A percentile compares a stretch with the other conserved stretches of the same genome.
These are phyloP conservation scores for Xanthorhoe designata DNA, from an alignment of 2,888 invertebrate genomes.

Conservation along the genomic window DNA sequence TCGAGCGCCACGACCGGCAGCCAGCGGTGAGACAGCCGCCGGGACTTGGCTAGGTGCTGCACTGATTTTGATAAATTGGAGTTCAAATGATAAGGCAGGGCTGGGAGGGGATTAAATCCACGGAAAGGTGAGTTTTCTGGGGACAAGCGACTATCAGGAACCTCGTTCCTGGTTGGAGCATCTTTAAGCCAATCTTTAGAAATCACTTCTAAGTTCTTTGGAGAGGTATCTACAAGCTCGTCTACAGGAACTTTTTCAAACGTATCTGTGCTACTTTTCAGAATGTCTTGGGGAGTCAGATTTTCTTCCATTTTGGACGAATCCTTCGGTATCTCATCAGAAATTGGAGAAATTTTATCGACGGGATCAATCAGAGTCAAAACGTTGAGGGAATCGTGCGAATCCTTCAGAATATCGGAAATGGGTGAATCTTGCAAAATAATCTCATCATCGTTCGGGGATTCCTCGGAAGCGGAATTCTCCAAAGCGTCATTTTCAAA, in stretches of 20 bases:
- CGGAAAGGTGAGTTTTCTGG: not conserved
- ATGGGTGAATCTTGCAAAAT: no score
- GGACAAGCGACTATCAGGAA: not conserved
- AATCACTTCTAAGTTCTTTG: no score
- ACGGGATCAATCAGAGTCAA: not conserved
- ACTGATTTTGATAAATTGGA: not conserved
- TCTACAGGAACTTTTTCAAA: no score
- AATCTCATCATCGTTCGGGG: not conserved
- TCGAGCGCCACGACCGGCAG: not conserved
- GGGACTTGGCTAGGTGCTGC: not conserved
- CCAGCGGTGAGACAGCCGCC: not conserved
- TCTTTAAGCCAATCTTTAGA: no score
- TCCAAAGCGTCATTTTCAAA: not conserved
- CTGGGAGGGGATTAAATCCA: not conserved
- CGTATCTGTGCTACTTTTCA: no score
- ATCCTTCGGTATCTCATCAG: not conserved
- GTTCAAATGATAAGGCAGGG: not conserved
- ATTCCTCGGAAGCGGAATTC: not conserved
- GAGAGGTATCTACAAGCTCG: no score
- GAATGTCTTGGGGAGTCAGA: no score
- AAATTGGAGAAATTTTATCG: not conserved
- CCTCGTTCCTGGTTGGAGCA: no score
- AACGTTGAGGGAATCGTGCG: not conserved
- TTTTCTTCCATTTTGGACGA: no score
- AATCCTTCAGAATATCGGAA: no score